These are phyloP conservation scores for Napeogenes inachia DNA, from an alignment of 2,888 invertebrate species.

Conservation along the genomic window DNA sequence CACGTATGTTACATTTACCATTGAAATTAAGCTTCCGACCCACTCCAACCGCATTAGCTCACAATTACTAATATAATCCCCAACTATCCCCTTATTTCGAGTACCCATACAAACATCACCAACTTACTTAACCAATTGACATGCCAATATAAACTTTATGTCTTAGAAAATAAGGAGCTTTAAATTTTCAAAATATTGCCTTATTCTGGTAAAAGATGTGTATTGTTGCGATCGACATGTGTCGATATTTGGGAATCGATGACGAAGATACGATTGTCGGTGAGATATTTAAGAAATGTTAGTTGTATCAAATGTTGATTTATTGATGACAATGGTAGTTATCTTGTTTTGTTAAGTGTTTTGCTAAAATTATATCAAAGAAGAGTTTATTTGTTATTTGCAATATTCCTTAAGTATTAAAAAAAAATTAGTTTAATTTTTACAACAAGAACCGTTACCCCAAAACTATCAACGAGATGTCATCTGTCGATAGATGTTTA, in stretches of 20 bases:
- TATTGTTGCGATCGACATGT: constrained; percentile 66
- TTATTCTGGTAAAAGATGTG: constrained; percentile 51
- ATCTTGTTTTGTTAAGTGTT: background rate
- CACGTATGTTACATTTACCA: constrained; percentile 30
- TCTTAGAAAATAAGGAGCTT: constrained; percentile 26
- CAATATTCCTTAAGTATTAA: too few relatives aligned
- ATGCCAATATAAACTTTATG: constrained; percentile 31
- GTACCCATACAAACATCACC: constrained; percentile 55
- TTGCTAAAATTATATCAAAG: background rate
- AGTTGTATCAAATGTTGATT: constrained; percentile 21
- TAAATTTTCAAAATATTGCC: constrained; percentile 15
- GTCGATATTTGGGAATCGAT: constrained; percentile 42
- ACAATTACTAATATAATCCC: constrained; percentile 69
- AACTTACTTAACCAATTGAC: constrained; percentile 26
- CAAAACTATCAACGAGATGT: constrained; percentile 48
- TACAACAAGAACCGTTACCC: constrained; percentile 27
- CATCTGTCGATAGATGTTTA: constrained; percentile 57
- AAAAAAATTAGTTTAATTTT: too few relatives aligned
- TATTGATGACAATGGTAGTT: constrained; percentile 17
- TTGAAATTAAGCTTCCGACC: constrained; percentile 37
- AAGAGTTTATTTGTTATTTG: too few relatives aligned
- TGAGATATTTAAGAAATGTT: constrained; percentile 24
- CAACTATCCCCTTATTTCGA: constrained; percentile 63
- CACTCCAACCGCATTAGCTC: constrained; percentile 60
- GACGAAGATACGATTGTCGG: constrained; percentile 40